Percentiles rank a stretch among this genome's conserved stretches.
Conservation (phyloP, 2,113 vertebrate genomes). For the Solenodon paradoxus region DNA sequence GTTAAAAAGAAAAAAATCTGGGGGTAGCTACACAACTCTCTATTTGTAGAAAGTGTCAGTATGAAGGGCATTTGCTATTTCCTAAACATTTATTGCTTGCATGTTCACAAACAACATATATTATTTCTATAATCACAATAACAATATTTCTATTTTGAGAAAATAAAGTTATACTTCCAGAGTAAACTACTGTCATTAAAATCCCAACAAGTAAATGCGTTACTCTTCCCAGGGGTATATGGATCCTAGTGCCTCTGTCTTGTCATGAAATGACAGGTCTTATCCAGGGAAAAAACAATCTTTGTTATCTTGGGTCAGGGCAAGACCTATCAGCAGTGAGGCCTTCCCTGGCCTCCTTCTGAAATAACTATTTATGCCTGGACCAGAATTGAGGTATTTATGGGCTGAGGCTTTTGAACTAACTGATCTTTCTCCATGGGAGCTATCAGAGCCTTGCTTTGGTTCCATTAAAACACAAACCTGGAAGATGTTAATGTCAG, state of each 20-base stretch:
- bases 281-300: background rate
- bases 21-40: background rate
- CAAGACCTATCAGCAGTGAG: background rate
- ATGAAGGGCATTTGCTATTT: background rate
- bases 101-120: background rate
- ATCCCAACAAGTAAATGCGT: background rate
- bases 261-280: background rate
- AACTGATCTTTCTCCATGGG: background rate
- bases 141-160: conserved; percentile 11
- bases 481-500: background rate
- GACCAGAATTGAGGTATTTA: background rate
- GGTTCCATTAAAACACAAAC: conserved; percentile 1
- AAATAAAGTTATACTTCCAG: background rate
- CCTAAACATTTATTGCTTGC: conserved; percentile 12
- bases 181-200: conserved; percentile 14
- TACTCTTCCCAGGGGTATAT: background rate
- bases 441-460: background rate
- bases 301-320: background rate
- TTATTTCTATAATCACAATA: background rate
- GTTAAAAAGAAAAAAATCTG: too few relatives aligned
- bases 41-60: background rate
- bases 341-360: background rate
- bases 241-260: background rate
- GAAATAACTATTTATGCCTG: background rate
- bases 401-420: conserved; percentile 21